A percentile compares a stretch with the other conserved stretches of the same genome.
phyloP scores from a whole-genome alignment of 2,797 vertebrate genomes.

The Clarias pachynema region DNA sequence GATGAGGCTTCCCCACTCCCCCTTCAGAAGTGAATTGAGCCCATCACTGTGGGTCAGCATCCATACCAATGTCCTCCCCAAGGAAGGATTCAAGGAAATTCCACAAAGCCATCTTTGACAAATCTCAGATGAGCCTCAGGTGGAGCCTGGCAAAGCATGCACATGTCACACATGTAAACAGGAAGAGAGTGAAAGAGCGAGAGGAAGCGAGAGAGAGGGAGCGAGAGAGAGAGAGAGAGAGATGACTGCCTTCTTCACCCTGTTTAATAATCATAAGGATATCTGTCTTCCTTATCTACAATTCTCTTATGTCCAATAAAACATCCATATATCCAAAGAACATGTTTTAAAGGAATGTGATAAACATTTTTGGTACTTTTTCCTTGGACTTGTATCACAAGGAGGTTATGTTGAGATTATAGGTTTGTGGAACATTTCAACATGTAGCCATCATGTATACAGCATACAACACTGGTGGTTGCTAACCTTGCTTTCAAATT shows the following conservation, averaged over 20 bases:
- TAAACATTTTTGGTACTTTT: background rate
- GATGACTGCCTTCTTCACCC: conserved; percentile 4
- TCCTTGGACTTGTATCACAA: background rate
- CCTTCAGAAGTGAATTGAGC: background rate
- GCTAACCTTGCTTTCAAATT: conserved; percentile 10
- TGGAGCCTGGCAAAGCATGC: conserved; percentile 25
- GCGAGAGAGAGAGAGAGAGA: background rate
- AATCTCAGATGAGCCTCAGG: conserved; percentile 47
- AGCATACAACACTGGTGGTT: background rate
- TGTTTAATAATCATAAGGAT: conserved; percentile 2
- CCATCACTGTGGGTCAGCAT: conserved; percentile 33
- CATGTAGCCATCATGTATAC: background rate
- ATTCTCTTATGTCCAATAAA: conserved; percentile 23
- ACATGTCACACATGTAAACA: conserved; percentile 15
- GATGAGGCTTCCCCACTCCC: conserved; percentile 2
- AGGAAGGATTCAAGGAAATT: conserved; percentile 38
- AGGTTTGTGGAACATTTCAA: background rate
- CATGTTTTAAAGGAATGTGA: background rate
- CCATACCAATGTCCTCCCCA: conserved; percentile 38
- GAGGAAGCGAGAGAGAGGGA: background rate
- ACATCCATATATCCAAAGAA: background rate
- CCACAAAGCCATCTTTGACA: conserved; percentile 47
- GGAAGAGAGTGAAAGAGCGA: background rate
- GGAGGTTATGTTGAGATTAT: background rate
- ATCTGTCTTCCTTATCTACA: conserved; percentile 1